Evolutionary conservation across 2,113 vertebrate species (phyloP).

Genomic region (Sturnus vulgaris): DNA sequence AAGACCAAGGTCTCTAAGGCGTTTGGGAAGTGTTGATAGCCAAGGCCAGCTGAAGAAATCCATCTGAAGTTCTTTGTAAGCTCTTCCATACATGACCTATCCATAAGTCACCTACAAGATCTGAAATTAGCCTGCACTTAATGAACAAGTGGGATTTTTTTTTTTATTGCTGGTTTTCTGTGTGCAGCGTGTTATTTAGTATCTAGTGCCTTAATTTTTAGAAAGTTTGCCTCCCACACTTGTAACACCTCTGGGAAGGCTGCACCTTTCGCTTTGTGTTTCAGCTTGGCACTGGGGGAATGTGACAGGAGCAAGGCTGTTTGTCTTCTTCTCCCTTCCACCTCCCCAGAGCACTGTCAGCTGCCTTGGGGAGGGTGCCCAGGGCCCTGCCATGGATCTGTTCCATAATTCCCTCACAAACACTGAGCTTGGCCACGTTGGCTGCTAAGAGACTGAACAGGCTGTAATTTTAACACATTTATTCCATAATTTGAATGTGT

Average conservation of each 20-base stretch:
- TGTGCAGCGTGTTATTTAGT: background rate
- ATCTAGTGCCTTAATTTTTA: background rate
- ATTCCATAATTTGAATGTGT: background rate
- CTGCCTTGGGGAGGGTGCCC: background rate
- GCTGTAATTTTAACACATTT: rapidly evolving
- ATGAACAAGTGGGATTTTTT: background rate
- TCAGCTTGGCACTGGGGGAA: background rate
- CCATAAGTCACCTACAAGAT: background rate
- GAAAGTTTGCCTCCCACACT: background rate
- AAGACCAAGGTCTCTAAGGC: background rate
- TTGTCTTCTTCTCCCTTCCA: background rate
- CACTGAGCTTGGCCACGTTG: background rate
- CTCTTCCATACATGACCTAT: background rate
- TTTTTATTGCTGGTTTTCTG: background rate
- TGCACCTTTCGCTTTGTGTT: background rate
- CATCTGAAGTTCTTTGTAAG: background rate
- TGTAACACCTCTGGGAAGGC: background rate
- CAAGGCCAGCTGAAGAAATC: background rate
- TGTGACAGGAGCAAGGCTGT: background rate
- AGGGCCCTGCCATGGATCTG: background rate
- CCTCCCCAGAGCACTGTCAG: background rate
- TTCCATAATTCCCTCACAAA: background rate
- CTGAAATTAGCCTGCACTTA: background rate
- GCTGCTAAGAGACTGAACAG: background rate
- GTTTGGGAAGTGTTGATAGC: background rate